Evolutionary conservation across 2,113 vertebrate genomes (phyloP).

Genomic region (Machaerirhynchus nigripectus): DNA sequence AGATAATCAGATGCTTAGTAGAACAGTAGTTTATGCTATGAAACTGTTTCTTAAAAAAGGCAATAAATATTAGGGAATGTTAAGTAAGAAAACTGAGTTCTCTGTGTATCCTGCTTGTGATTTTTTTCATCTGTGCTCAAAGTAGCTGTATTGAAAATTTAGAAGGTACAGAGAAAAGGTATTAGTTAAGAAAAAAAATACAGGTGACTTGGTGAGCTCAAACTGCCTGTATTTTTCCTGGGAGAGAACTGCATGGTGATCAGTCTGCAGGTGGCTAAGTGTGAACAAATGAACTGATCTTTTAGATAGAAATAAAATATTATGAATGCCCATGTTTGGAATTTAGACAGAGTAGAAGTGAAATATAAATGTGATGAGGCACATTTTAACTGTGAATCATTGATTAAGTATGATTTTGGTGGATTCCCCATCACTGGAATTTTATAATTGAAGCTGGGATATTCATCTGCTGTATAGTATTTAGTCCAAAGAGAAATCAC

Average conservation of each 20-base stretch:
- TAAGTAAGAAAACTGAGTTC: not conserved
- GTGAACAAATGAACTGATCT: not conserved
- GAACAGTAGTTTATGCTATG: not conserved
- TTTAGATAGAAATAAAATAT: not conserved
- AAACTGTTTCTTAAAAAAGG: not conserved
- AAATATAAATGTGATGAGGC: not conserved
- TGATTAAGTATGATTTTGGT: not conserved
- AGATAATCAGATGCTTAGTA: not conserved
- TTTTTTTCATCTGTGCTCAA: not conserved
- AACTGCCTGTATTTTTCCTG: not conserved
- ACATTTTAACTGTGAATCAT: not conserved
- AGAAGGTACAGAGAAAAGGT: not conserved
- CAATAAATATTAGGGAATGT: not conserved
- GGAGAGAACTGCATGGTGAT: rapidly evolving
- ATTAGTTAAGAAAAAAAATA: not conserved
- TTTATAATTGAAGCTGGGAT: not conserved
- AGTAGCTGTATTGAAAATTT: not conserved
- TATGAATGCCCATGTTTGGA: not conserved
- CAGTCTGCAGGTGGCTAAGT: not conserved
- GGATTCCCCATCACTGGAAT: not conserved
- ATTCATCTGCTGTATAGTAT: not conserved
- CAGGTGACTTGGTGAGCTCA: rapidly evolving
- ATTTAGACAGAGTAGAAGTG: not conserved
- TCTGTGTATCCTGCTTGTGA: not conserved
- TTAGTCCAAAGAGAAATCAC: not conserved